Evolutionary conservation across 2,113 vertebrate genomes (phyloP), one percentile per base, ranked within the genome.

Genomic region (Cettia cetti): DNA sequence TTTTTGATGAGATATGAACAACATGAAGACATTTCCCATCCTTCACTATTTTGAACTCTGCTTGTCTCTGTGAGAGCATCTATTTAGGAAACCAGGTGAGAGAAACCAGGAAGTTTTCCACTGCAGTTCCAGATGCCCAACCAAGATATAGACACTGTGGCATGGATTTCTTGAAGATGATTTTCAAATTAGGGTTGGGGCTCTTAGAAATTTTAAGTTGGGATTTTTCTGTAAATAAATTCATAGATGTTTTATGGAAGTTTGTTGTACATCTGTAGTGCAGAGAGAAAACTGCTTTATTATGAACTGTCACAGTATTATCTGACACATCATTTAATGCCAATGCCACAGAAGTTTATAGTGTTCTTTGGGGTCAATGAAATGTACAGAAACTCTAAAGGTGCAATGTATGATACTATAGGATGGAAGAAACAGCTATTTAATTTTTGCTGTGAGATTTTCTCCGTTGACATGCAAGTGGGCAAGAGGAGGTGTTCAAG

Each of bases 401-500:
- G 52, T 76, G n/a, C 9, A 44, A 37, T 5, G 0, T 39, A 23
- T 33, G 52, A 19, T 22, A 18, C 24, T 40, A 7, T 11, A 40
- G 30, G 26, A 37, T 52, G 15, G 45, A 74, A 85, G 23, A 82
- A 85, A n/a, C 7, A 47, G 8, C 15, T 72, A 22, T 72, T 68
- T 50, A 56, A 31, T 74, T 56, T 37, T 69, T 69, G 5, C 40
- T 78, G 13, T 60, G 40, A 40, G 22, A 56, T 74, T 49, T 68
- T 84, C 28, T 64, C 35, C 6, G 2, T 63, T 68, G 45, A 54
- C 4, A 10, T 11, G 11, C 26, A 87, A 23, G 10, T 14, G 54
- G 15, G 9, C 44, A 35, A 26, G 15, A 54, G 8, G 3, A 4
- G 0, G 0, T 50, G 16, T 42, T 76, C 35, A 37, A 21, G 10